Base-by-base conservation (phyloP, 2,113 vertebrate genomes). In the Phylloscopus trochilus region DNA sequence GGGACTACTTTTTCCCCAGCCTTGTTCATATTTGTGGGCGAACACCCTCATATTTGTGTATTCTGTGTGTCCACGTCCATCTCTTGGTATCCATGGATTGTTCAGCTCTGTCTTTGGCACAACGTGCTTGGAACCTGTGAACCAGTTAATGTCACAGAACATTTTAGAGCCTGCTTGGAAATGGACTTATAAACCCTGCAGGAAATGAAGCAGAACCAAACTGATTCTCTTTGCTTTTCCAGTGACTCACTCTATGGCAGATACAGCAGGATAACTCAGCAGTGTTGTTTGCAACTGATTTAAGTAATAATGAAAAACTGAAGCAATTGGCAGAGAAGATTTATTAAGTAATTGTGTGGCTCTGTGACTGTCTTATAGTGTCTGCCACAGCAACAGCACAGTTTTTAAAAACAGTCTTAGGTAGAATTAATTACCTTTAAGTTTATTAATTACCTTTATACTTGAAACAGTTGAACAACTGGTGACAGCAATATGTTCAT, bases 151-250 rank as follows among this genome's bases (percentile, higher is more conserved):
- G 80, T 28, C 75, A 55, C 59, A 60, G n/a, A 75, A 22, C n/a
- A 7, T n/a, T 81, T 89, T 7, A 33, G 44, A 90, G 39, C 17
- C 67, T 85, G 49, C 59, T 43, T 66, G 62, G 70, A 31, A 79
- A 51, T 9, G 51, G 69, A 68, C 26, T 84, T 43, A 39, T 1
- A 56, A 84, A 84, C 26, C 30, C 10, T 39, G 30, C 8, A 83
- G 83, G 46, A 95, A 93, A 90, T 20, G 26, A 78, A 89, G 77
- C 53, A 82, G 58, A 92, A 55, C 56, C 60, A 89, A 92, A 90
- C 1, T 13, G 83, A 69, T 84, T 93, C 69, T 83, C 49, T 84
- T 16, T 75, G 77, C n/a, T 91, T 67, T 72, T 35, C 39, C 81
- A 41, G 2, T 14, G 74, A 68, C 66, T 91, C 75, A 23, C 11